Percentiles rank a stretch among this genome's conserved stretches.
Conservation (phyloP, 2,888 invertebrate species). For the Deilephila porcellus region DNA sequence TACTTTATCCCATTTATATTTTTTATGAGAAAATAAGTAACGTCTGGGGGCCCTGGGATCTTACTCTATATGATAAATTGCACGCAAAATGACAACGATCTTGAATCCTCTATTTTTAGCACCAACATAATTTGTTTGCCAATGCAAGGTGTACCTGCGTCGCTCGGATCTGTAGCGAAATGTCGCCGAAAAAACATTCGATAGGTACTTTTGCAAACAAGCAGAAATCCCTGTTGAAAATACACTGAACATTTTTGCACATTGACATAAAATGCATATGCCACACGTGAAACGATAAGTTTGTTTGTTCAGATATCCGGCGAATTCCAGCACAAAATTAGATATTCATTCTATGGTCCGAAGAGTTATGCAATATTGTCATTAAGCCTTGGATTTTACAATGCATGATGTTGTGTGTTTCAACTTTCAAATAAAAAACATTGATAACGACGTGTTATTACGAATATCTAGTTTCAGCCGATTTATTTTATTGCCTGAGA, state of each 20-base stretch:
- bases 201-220: not conserved
- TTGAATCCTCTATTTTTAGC: not conserved
- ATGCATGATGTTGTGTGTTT: not conserved
- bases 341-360: too few species aligned
- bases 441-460: not conserved
- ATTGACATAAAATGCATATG: conserved; percentile 32
- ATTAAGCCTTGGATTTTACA: not conserved
- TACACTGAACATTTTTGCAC: not conserved
- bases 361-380: not conserved
- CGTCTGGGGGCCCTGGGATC: too few species aligned
- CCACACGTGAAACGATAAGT: conserved; percentile 47
- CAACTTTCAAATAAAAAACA: not conserved
- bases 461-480: not conserved
- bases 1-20: too few species aligned
- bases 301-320: conserved; percentile 48
- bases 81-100: conserved; percentile 5
- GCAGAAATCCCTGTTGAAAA: not conserved
- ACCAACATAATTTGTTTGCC: conserved; percentile 26
- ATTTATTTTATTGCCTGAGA: not conserved
- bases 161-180: not conserved
- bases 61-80: not conserved
- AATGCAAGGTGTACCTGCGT: not conserved
- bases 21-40: too few species aligned
- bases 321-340: conserved; percentile 16
- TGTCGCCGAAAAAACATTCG: conserved; percentile 1